Percentiles rank a stretch among this genome's conserved stretches.
phyloP scores from a whole-genome alignment of 1,140 invertebrate genomes.

The Euborellia annulipes region DNA sequence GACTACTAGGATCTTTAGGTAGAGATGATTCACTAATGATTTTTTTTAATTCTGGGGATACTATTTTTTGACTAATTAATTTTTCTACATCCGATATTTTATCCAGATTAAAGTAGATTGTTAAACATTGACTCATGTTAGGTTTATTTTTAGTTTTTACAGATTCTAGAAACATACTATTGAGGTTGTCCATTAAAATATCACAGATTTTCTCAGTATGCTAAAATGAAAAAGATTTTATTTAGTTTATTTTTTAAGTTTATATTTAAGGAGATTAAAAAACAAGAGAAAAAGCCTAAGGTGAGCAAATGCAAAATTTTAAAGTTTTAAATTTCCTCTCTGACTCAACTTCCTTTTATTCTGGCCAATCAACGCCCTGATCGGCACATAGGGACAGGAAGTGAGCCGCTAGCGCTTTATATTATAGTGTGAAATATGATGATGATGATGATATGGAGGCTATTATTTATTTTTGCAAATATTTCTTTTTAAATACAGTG shows the following conservation, averaged over 20 bases:
- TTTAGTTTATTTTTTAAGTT: not conserved
- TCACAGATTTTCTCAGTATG: constrained; percentile 33
- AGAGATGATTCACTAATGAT: constrained; percentile 60
- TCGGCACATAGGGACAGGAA: too few relatives aligned
- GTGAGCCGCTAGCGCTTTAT: too few relatives aligned
- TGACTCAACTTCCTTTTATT: too few relatives aligned
- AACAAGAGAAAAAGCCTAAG: not conserved
- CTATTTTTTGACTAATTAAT: constrained; percentile 49
- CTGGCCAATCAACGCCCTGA: too few relatives aligned
- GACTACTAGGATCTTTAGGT: constrained; percentile 48
- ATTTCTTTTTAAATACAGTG: too few relatives aligned
- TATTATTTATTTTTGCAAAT: too few relatives aligned
- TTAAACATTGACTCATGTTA: constrained; percentile 40
- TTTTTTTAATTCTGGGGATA: constrained; percentile 51
- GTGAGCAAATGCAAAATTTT: not conserved
- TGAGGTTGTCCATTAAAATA: constrained; percentile 37
- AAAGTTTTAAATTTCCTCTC: not conserved
- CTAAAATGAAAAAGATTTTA: constrained; percentile 12
- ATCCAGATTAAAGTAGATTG: constrained; percentile 48
- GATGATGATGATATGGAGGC: too few relatives aligned
- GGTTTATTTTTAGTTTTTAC: constrained; percentile 36
- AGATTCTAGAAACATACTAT: constrained; percentile 41
- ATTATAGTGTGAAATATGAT: too few relatives aligned
- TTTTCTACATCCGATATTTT: constrained; percentile 53
- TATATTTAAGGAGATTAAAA: not conserved